Conservation (phyloP, 64 coral and sea anemone genomes). For the Montipora cactus region DNA sequence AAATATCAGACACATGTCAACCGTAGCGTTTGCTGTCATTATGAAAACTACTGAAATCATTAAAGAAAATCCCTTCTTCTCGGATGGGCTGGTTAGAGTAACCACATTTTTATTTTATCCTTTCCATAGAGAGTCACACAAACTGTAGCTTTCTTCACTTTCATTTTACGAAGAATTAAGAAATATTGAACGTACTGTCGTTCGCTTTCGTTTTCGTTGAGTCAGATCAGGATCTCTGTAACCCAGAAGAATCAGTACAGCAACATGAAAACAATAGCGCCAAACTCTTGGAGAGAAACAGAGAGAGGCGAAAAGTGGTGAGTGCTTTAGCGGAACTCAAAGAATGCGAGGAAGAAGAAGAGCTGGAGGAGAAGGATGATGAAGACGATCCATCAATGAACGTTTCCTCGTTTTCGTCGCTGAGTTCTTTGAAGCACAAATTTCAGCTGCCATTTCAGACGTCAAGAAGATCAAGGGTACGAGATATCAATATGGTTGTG, state of each 20-base stretch:
- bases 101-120: no score
- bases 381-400: background rate
- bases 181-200: no score
- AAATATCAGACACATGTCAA: background rate
- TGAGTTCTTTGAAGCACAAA: constrained; percentile 28
- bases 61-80: no score
- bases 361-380: background rate
- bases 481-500: background rate
- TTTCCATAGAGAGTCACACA: no score
- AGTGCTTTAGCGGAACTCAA: constrained; percentile 74
- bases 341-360: constrained; percentile 71
- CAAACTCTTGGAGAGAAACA: constrained; percentile 31
- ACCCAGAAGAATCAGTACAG: background rate
- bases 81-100: no score
- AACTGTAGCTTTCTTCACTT: no score
- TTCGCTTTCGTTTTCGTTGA: background rate
- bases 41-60: no score
- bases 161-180: no score
- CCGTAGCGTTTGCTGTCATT: background rate
- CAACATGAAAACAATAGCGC: background rate
- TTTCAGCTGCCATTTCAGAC: constrained; percentile 12
- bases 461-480: constrained; percentile 12
- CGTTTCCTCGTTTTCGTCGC: background rate
- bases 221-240: background rate
- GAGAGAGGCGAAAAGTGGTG: constrained; percentile 62